phyloP scores from a whole-genome alignment of 2,797 vertebrate species.

The Nasua narica region DNA sequence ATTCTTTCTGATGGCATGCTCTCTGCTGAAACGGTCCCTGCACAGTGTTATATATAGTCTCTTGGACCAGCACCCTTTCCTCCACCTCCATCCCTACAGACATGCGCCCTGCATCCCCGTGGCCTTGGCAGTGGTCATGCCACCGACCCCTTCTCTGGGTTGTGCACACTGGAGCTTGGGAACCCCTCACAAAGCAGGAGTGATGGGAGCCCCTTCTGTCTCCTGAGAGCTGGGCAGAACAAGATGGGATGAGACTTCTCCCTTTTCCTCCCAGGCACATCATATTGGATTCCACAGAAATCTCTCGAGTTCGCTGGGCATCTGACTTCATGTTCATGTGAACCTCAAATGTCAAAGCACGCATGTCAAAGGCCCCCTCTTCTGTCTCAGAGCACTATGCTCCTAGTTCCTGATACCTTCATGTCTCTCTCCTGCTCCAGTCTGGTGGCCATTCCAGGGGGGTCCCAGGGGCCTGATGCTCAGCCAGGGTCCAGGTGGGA shows the following conservation, averaged over 20 bases:
- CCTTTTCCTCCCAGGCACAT: neutral
- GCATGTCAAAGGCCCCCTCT: neutral
- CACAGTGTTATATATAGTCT: neutral
- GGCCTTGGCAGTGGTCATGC: neutral
- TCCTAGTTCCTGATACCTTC: neutral
- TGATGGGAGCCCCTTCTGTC: neutral
- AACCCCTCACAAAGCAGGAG: accelerated
- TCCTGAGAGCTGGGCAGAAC: neutral
- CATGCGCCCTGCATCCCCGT: neutral
- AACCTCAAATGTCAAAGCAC: neutral
- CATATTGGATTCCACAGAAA: neutral
- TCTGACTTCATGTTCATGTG: accelerated
- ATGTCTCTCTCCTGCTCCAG: neutral
- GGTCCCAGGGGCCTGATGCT: neutral
- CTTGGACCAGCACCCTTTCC: neutral
- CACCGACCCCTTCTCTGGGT: neutral
- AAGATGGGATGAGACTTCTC: neutral
- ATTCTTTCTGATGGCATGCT: neutral
- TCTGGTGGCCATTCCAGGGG: no score
- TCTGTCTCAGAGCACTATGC: accelerated
- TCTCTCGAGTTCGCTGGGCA: neutral
- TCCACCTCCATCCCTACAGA: neutral
- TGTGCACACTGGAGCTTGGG: neutral
- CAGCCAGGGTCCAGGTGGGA: neutral
- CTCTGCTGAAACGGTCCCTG: neutral